Evolutionary conservation across 2,113 vertebrate genomes (phyloP), one percentile per base, ranked within the genome.

Genomic region (Seriola dumerili): DNA sequence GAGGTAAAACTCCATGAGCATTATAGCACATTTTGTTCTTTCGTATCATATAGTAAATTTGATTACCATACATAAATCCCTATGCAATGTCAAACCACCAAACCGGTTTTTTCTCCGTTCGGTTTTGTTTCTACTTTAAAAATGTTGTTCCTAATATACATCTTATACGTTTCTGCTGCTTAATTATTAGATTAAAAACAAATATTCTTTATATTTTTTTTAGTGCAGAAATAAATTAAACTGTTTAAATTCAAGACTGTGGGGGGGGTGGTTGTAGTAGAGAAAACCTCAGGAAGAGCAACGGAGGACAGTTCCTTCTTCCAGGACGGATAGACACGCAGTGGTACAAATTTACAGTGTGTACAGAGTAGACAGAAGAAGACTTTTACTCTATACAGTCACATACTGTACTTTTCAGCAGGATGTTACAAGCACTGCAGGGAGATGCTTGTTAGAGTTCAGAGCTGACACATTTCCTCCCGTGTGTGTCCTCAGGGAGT

Each of bases 401-500:
- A 7, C 25, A 54, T 57, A 10, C 42, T 36, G 48, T 57, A 10
- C 42, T 36, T 25, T 38, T 75, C 42, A 54, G 44, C 52, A 67
- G 69, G 32, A 77, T 34, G 55, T 57, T 23, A 9, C 21, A 32
- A 73, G 36, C 32, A 23, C n/a, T 19, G 36, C 44, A 44, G 25
- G 16, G 71, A 46, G 66, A 4, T 19, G 16, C 66, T 76, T 74
- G 55, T 83, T 79, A 46, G 46, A 42, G 62, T 42, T 55, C 9
- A 4, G 23, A 36, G n/a, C 70, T 61, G 55, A 79, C 75, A 72
- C 54, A 12, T 70, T 16, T 74, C 52, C 68, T 65, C n/a, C 23
- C 2, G 4, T 78, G 62, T 75, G 38, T 63, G 46, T 93, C 88
- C 85, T 55, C 90, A 99, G 98, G 97, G 97, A 94, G 97, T 98